Base-by-base conservation (phyloP, 2,113 vertebrate genomes). In the Illadopsis cleaveri region DNA sequence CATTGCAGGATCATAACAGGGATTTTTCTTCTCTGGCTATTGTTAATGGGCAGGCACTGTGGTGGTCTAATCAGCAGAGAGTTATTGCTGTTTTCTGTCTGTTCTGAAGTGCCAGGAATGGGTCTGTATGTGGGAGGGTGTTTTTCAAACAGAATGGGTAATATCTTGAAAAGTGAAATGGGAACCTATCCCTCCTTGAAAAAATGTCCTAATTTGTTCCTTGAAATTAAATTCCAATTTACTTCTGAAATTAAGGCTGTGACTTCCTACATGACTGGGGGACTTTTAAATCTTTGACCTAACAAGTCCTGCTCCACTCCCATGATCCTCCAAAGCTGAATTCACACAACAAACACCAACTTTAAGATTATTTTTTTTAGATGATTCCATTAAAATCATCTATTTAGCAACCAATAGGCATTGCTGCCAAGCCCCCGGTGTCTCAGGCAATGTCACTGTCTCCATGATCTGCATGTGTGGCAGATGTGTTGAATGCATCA, bases 401-500 rank as follows among this genome's bases (percentile, higher is more conserved):
- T 21, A 25, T 93, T 86, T 89, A 89, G 60, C 42, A 93, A 66
- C 76, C 80, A 86, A 38, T 6, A 75, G 69, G n/a, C 47, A 40
- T 47, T 75, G 54, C 51, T 86, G 65, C 80, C 61, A 90, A 0
- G 15, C 19, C 48, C 30, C 35, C 30, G 2, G 37, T 27, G 72
- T 73, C 76, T 62, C 56, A 25, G 68, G 64, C 80, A 75, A 21
- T 83, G 82, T 93, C 89, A 78, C 37, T 56, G 80, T 66, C 71
- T 81, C 80, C 70, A 15, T 17, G 47, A 93, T 89, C 86, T 90
- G 80, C 82, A 31, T 31, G 27, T 2, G 1, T 4, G 47, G 86
- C 94, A 94, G 94, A 86, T 92, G 76, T 75, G 83, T 81, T 66
- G 82, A 81, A 84, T 47, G 76, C 89, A 89, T 93, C 95, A 83